Percentiles rank a stretch among this genome's conserved stretches.
These are phyloP conservation scores for Slavum lentiscoides DNA, from an alignment of 2,888 invertebrate species.

Conservation along the genomic window DNA sequence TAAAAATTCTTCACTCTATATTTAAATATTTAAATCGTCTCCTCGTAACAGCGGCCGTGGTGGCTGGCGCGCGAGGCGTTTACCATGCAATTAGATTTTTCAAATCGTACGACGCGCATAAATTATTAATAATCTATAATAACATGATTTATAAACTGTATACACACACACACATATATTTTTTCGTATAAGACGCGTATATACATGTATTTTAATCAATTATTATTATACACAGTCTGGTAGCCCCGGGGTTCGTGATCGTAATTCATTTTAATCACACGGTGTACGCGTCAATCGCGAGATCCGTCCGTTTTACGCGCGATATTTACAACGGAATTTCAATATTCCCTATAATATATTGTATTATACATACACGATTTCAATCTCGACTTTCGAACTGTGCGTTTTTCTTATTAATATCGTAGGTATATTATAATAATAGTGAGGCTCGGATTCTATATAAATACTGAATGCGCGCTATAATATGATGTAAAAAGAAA, in stretches of 20 bases:
- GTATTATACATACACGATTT: too few relatives aligned
- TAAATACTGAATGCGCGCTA: too few relatives aligned
- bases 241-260: not conserved
- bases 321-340: slow-evolving; percentile 13
- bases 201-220: slow-evolving; percentile 18
- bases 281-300: slow-evolving; percentile 13
- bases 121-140: slow-evolving; percentile 32
- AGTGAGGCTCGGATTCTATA: too few relatives aligned
- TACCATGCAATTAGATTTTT: slow-evolving; percentile 40
- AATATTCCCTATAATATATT: not conserved
- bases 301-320: slow-evolving; percentile 25
- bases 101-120: not conserved
- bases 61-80: not conserved
- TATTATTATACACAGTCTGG: slow-evolving; percentile 6
- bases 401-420: too few relatives aligned
- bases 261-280: slow-evolving; percentile 37
- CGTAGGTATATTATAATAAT: too few relatives aligned
- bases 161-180: not conserved
- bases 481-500: too few relatives aligned
- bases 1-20: too few relatives aligned
- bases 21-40: too few relatives aligned
- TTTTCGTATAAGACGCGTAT: too few relatives aligned
- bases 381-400: too few relatives aligned
- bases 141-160: slow-evolving; percentile 26
- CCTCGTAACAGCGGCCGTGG: too few relatives aligned